Percentiles rank a stretch among this genome's conserved stretches.
phyloP scores from a whole-genome alignment of 1,140 invertebrate genomes.

The Drosophila pruinosa region DNA sequence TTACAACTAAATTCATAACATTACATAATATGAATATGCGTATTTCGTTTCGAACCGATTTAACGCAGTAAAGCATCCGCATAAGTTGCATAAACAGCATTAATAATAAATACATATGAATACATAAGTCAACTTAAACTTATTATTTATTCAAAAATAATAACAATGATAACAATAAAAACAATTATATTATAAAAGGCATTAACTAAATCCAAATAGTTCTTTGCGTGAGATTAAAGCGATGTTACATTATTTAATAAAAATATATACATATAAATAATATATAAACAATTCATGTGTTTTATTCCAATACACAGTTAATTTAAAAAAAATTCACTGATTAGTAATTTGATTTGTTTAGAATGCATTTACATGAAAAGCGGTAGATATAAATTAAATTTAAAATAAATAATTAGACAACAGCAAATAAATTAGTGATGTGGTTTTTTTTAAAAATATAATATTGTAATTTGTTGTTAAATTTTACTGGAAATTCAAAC shows the following conservation, averaged over 20 bases:
- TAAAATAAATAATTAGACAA: no score
- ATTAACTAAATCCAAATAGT: conserved; percentile 76
- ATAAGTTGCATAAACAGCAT: conserved; percentile 45
- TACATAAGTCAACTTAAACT: conserved; percentile 67
- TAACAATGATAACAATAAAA: conserved; percentile 68
- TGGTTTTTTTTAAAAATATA: no score
- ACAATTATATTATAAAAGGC: conserved; percentile 64
- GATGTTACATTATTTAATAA: conserved; percentile 83
- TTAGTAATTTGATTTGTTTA: no score
- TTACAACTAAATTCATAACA: conserved; percentile 32
- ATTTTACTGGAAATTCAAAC: no score
- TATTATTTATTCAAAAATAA: conserved; percentile 73
- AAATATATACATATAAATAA: conserved; percentile 82
- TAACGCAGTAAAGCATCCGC: conserved; percentile 11
- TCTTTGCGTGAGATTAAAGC: conserved; percentile 83
- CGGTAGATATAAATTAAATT: no score
- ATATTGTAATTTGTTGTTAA: no score
- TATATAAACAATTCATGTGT: conserved; percentile 30
- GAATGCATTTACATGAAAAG: no score
- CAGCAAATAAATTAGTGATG: no score
- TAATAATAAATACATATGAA: conserved; percentile 53
- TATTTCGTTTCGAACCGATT: conserved; percentile 10
- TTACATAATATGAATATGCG: conserved; percentile 15
- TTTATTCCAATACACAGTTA: conserved; percentile 18
- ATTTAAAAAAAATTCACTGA: no score